phyloP scores from a whole-genome alignment of 2,888 invertebrate genomes.

The Drosophila peninsularis region DNA sequence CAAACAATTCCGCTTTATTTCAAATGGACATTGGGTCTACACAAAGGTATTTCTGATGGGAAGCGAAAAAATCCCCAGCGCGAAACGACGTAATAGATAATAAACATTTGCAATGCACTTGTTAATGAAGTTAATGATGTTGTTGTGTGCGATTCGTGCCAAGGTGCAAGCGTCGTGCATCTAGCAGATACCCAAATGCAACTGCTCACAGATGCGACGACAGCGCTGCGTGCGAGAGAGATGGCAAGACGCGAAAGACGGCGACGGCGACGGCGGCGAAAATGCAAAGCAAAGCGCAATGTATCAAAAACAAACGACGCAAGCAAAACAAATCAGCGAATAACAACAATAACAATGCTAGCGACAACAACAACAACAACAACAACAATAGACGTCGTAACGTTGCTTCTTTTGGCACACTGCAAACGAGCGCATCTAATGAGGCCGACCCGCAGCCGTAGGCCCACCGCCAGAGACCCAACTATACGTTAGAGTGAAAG shows the following conservation, averaged over 20 bases:
- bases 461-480: constrained; percentile 34
- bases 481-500: constrained; percentile 20
- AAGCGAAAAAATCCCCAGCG: constrained; percentile 25
- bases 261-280: constrained; percentile 33
- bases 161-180: constrained; percentile 68
- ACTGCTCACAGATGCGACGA: constrained; percentile 29
- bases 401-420: constrained; percentile 52
- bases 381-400: constrained; percentile 36
- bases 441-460: constrained; percentile 57
- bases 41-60: constrained; percentile 7
- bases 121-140: constrained; percentile 74
- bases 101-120: constrained; percentile 64
- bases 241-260: background rate
- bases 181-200: constrained; percentile 50
- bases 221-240: constrained; percentile 12
- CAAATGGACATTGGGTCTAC: constrained; percentile 1
- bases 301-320: constrained; percentile 63
- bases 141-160: constrained; percentile 65
- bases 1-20: constrained; percentile 9
- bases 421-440: constrained; percentile 70
- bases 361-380: constrained; percentile 3
- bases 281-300: constrained; percentile 56
- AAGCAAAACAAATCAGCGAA: constrained; percentile 69
- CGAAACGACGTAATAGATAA: constrained; percentile 52
- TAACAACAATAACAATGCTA: constrained; percentile 43